Evolutionary conservation across 2,888 invertebrate species (phyloP), one percentile per base, ranked within the genome.

Genomic region (Scaeva pyrastri): DNA sequence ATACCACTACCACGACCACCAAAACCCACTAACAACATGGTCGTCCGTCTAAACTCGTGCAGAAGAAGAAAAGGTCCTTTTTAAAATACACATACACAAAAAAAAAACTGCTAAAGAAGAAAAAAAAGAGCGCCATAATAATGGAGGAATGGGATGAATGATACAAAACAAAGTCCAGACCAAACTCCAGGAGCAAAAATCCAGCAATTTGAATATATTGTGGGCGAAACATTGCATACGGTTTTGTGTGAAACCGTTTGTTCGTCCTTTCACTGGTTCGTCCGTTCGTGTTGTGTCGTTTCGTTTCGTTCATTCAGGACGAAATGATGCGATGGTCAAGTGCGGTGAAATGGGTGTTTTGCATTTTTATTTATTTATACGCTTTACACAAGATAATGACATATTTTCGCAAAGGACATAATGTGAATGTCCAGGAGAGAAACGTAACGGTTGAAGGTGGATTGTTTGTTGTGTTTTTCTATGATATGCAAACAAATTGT

Each of bases 171-270:
- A 48, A 45, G 68, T 75, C 31, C 62, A 36, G 62, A 21, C 7
- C 39, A 12, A n/a, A n/a, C n/a, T n/a, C n/a, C n/a, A n/a, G n/a
- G 39, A 50, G 19, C 12, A 64, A 62, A 81, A 50, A 56, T 48
- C 43, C 41, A 16, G 48, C 64, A 76, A 82, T 77, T 82, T 77
- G 64, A 82, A 76, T 82, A 66, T 82, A 66, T 82, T 77, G 72
- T 72, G 77, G 82, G 72, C 26, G 64, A 82, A 66, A 70, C 23
- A 62, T 50, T 50, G 66, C 31, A 68, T 52, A 68, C 68, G 52
- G 71, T 58, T 64, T 64, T 71, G 41, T 55, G 58, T 72, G 66
- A 19, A 36, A 72, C 70, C 58, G 26, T 56, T 45, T n/a, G 39
- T 39, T 58, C n/a, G 26, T n/a, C 31, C 31, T 14, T 31, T 31